Evolutionary conservation across 2,113 vertebrate species (phyloP).

Genomic region (cat (Felis catus)): DNA sequence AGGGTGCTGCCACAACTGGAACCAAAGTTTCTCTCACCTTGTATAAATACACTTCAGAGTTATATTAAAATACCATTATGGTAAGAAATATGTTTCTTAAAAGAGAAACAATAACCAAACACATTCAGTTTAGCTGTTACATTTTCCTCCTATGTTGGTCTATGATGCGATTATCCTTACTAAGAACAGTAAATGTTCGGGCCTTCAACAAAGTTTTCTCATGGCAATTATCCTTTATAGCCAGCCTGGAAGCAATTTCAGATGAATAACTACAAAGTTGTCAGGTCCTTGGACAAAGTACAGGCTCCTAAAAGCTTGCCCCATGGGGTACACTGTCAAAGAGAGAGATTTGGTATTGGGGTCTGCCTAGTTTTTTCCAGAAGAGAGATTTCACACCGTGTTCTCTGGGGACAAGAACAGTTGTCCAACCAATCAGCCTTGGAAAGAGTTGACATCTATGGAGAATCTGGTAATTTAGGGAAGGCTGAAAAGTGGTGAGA

Average conservation of each 20-base stretch:
- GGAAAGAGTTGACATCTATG: not conserved
- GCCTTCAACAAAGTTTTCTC: not conserved
- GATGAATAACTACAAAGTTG: not conserved
- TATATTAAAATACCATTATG: not conserved
- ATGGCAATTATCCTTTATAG: not conserved
- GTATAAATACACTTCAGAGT: not conserved
- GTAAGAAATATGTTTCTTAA: not conserved
- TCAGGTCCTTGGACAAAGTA: not conserved
- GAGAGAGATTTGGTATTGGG: not conserved
- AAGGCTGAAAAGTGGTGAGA: not conserved
- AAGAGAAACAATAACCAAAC: not conserved
- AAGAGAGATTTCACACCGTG: not conserved
- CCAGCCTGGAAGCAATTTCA: not conserved
- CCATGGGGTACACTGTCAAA: not conserved
- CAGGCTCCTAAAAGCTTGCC: not conserved
- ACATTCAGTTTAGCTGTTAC: not conserved
- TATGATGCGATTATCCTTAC: not conserved
- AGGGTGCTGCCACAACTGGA: not conserved
- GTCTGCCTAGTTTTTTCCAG: not conserved
- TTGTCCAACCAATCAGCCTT: not conserved
- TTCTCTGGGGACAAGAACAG: not conserved
- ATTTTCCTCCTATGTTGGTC: not conserved
- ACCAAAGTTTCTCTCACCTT: constrained; percentile 8
- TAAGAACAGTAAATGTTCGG: not conserved
- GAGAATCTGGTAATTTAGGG: not conserved